Evolutionary conservation across 1,140 invertebrate genomes (phyloP), one percentile per base, ranked within the genome.

Genomic region (Lineus longissimus): DNA sequence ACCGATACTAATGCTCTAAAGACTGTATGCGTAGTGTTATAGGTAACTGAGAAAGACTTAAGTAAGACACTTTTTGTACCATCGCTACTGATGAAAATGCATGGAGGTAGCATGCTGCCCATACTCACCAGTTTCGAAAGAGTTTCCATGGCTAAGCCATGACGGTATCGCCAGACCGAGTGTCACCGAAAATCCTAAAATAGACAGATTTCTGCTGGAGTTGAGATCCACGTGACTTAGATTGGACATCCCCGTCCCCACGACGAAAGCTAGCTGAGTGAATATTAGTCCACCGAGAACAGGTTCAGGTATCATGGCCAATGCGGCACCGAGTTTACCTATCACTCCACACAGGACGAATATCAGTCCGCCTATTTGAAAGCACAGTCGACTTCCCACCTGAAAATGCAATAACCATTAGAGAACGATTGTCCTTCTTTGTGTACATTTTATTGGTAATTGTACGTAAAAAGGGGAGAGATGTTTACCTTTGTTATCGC

Each of bases 231-330:
- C 86, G 71, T 90, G 91, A 73, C 93, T 90, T 13, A 94, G 83
- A 19, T 90, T 89, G 0, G 91, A 92, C 0, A 94, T 78, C 2
- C 73, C 74, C 2, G 77, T 63, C 1, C 74, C 74, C 33, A 71
- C 64, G 23, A 77, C 70, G 54, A 75, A 70, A 27, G 91, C 91
- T 75, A 93, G 93, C 87, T 92, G 90, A 2, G 93, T 86, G 68
- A 91, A 91, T 78, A 93, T 92, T 59, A 91, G 86, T 2, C 92
- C 93, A 0, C 92, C 93, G 1, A 94, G 86, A n/a, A 94, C 88
- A 0, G 92, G 91, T 73, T 91, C 89, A 2, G 93, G 92, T 60
- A 95, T 93, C 57, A 92, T 90, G 51, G 93, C 90, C 74, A 95
- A 93, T 2, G 92, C 81, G 0, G 91, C 91, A 13, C 91, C 90